These are phyloP conservation scores for Heliconius eleuchia DNA, from an alignment of 1,140 invertebrate genomes.

Conservation along the genomic window DNA sequence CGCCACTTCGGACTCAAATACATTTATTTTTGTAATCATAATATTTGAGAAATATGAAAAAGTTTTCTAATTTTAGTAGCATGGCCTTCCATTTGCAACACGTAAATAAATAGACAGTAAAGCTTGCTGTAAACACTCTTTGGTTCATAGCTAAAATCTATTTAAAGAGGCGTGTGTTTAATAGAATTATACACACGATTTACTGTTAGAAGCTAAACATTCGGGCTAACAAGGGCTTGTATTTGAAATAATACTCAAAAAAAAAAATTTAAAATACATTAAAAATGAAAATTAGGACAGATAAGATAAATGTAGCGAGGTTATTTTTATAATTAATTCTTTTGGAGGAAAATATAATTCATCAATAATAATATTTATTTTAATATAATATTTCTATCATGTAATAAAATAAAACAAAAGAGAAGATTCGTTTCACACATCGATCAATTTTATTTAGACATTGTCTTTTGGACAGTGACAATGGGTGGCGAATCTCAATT, in stretches of 20 bases:
- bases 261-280: not conserved
- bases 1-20: no score
- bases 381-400: no score
- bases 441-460: no score
- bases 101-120: conserved; percentile 49
- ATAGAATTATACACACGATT: conserved; percentile 19
- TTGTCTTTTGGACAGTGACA: no score
- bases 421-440: no score
- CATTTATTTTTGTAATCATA: conserved; percentile 8
- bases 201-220: not conserved
- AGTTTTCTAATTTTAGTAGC: not conserved
- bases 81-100: conserved; percentile 47
- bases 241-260: not conserved
- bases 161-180: conserved; percentile 51
- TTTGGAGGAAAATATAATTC: no score
- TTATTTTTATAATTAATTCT: no score
- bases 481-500: no score
- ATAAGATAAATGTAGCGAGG: no score
- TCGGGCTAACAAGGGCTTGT: not conserved
- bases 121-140: conserved; percentile 49
- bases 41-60: conserved; percentile 6
- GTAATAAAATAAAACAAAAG: no score
- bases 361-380: no score
- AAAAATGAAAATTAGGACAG: not conserved
- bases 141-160: conserved; percentile 45